These are phyloP conservation scores for Xanthorhoe designata DNA, from an alignment of 2,888 invertebrate species.

Conservation along the genomic window DNA sequence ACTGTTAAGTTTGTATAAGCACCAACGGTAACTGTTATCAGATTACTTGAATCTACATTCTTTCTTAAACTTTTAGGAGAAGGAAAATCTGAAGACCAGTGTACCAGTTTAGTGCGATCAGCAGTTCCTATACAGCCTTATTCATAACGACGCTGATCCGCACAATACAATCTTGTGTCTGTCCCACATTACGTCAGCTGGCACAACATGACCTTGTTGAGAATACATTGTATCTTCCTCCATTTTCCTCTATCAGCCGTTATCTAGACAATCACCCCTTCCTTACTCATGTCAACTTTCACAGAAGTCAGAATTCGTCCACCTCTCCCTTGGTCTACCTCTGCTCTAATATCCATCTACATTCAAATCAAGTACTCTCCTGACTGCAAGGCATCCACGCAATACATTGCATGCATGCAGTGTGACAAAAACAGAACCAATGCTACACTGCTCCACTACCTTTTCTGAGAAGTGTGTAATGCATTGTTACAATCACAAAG, in stretches of 20 bases:
- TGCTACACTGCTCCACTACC: not conserved
- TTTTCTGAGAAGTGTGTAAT: slow-evolving; percentile 30
- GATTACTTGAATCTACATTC: too few species aligned
- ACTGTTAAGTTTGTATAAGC: not conserved
- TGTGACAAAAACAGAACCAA: not conserved
- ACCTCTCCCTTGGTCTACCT: not conserved
- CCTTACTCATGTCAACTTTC: not conserved
- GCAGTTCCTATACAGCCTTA: too few species aligned
- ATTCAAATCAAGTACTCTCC: too few species aligned
- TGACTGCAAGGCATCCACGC: not conserved
- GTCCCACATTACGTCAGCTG: too few species aligned
- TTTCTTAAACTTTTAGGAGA: too few species aligned
- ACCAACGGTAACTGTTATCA: not conserved
- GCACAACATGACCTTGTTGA: not conserved
- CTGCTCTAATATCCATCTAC: too few species aligned
- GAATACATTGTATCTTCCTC: not conserved
- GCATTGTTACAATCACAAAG: slow-evolving; percentile 44
- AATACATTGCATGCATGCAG: not conserved
- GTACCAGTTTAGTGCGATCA: too few species aligned
- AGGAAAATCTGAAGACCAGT: too few species aligned
- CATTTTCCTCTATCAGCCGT: not conserved
- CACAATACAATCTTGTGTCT: not conserved
- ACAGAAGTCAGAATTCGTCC: not conserved
- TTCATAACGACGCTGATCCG: too few species aligned
- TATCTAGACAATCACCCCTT: not conserved